Percentiles rank a stretch among this genome's conserved stretches.
Evolutionary conservation across 2,888 invertebrate genomes (phyloP).

Genomic region (Hirudinaria manillensis): DNA sequence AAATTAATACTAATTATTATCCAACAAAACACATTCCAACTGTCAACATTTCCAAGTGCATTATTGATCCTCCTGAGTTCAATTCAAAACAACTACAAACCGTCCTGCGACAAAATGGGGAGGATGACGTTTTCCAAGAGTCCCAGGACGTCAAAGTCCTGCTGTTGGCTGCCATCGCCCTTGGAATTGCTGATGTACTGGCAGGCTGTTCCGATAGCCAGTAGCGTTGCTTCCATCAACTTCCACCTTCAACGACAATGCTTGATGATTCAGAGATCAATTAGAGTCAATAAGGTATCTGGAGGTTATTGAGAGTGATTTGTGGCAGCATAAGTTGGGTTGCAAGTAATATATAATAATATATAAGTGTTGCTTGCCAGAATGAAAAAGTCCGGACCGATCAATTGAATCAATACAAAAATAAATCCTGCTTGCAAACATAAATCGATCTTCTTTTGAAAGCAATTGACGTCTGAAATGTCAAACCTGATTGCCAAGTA

Average conservation of each 20-base stretch:
- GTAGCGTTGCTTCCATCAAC: constrained; percentile 63
- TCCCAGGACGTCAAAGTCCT: constrained; percentile 53
- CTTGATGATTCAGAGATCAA: neutral
- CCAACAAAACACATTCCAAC: too few species aligned
- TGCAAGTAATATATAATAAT: too few species aligned
- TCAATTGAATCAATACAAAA: neutral
- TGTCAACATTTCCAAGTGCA: too few species aligned
- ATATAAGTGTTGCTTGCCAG: too few species aligned
- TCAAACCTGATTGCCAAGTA: neutral
- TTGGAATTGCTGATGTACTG: constrained; percentile 47
- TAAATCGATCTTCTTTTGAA: neutral
- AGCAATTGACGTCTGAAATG: neutral
- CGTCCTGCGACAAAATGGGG: constrained; percentile 55
- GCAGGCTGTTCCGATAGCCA: constrained; percentile 61
- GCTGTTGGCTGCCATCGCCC: constrained; percentile 17
- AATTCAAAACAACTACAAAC: too few species aligned
- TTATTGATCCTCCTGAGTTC: too few species aligned
- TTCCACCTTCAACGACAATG: constrained; percentile 60
- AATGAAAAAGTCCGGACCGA: too few species aligned
- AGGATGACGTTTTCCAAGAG: constrained; percentile 58
- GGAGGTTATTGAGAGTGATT: neutral
- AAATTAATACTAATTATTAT: neutral
- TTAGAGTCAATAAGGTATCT: neutral
- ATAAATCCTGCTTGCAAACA: neutral
- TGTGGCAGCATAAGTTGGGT: too few species aligned